phyloP scores from a whole-genome alignment of 2,888 invertebrate species.

The Corythucha ciliata region DNA sequence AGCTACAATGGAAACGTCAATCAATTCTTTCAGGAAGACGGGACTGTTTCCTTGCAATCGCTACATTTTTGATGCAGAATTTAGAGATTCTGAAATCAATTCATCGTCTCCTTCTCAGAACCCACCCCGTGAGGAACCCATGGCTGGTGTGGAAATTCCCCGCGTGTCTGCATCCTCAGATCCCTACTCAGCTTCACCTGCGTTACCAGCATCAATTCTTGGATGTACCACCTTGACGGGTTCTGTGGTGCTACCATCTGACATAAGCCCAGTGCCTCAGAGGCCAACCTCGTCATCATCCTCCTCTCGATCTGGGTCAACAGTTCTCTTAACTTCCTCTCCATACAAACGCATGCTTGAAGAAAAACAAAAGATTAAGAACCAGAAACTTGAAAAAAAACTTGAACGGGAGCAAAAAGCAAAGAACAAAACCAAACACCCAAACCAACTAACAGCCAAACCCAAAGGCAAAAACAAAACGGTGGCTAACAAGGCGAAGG shows the following conservation, averaged over 20 bases:
- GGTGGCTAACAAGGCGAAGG: not conserved
- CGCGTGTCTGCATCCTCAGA: not conserved
- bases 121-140: conserved; percentile 4
- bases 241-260: not conserved
- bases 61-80: conserved; percentile 9
- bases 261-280: conserved; percentile 8
- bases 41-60: conserved; percentile 5
- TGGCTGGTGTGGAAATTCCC: not conserved
- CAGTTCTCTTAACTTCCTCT: not conserved
- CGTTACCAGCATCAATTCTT: not conserved
- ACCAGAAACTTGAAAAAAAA: conserved; percentile 1
- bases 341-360: conserved; percentile 2
- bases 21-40: not conserved
- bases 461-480: not conserved
- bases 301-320: not conserved
- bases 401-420: no score
- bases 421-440: no score
- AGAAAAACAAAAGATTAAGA: not conserved
- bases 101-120: conserved; percentile 2
- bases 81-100: not conserved
- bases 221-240: not conserved
- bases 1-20: conserved; percentile 7
- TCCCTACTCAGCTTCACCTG: not conserved
- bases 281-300: not conserved
- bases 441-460: not conserved